Base-by-base conservation (phyloP, 2,797 vertebrate species). In the Rhinophrynus dorsalis region DNA sequence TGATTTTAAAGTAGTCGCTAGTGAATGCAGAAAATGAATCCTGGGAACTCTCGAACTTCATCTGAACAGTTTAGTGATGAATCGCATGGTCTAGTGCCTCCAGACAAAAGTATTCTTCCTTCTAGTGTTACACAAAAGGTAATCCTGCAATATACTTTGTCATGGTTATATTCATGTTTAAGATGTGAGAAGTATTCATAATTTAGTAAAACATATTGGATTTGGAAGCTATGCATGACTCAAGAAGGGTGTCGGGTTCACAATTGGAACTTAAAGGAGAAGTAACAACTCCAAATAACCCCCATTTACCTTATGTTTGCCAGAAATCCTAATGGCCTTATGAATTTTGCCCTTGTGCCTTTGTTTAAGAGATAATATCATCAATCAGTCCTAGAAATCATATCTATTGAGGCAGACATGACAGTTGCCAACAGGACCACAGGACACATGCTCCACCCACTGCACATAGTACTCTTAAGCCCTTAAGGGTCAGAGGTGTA, bases 101-200 rank as follows among this genome's bases (percentile, higher is more conserved):
- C 45, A 72, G 61, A 72, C 68, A 72, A 72, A 65, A 32, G 51
- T 65, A 33, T 50, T 42, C 44, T 51, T 42, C 61, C 33, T 72
- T 57, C 61, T 72, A 58, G 52, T 72, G 63, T 72, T 72, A 65
- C 61, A 65, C 33, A 72, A 65, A 72, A 63, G 42, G 52, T 72
- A 72, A 72, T 65, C 68, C 54, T 58, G 30, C 60, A 38, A 35
- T 48, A 71, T 58, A 72, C 50, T 63, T 72, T 58, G 60, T 64
- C 68, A 65, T 57, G 60, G 60, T 58, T 72, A 57, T 72, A 72
- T 64, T 72, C 54, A 50, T 24, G 61, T 51, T 20, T 65, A 72
- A 59, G 54, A 65, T 58, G 60, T 48, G 60, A 56, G 26, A 72
- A 58, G 62, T 48, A 65, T 72, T 65, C 32, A 65, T 72, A 65